Percentiles rank a stretch among this genome's conserved stretches.
Conservation (phyloP, 2,888 invertebrate species). For the Odontomyia ornata region DNA sequence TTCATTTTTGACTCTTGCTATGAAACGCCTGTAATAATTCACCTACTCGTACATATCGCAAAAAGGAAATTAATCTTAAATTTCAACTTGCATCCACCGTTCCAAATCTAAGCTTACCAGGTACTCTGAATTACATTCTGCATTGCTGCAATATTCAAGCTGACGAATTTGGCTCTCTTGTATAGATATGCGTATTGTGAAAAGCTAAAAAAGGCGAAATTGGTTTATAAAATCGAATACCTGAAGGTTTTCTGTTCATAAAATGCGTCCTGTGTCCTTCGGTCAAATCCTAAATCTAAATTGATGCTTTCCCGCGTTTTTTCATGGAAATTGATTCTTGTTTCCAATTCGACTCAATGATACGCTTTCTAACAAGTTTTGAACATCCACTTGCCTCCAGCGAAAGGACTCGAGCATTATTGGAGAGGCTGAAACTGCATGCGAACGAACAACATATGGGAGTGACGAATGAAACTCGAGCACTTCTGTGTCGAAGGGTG, state of each 20-base stretch:
- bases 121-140: too few relatives aligned
- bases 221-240: conserved; percentile 16
- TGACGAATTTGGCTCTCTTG: not conserved
- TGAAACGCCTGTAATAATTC: too few relatives aligned
- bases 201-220: conserved; percentile 19
- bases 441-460: conserved; percentile 2
- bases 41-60: too few relatives aligned
- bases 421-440: not conserved
- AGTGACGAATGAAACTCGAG: not conserved
- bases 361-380: conserved; percentile 14
- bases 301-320: not conserved
- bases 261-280: not conserved
- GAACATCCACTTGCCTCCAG: not conserved
- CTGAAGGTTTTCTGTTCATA: not conserved
- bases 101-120: too few relatives aligned
- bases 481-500: not conserved
- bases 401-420: not conserved
- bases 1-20: too few relatives aligned
- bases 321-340: conserved; percentile 42
- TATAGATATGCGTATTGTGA: not conserved
- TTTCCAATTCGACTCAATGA: conserved; percentile 34
- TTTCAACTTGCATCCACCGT: too few relatives aligned
- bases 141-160: too few relatives aligned
- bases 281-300: not conserved
- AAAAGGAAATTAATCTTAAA: too few relatives aligned